Evolutionary conservation across 2,888 invertebrate genomes (phyloP).

Genomic region (Cryptocephalus primarius): DNA sequence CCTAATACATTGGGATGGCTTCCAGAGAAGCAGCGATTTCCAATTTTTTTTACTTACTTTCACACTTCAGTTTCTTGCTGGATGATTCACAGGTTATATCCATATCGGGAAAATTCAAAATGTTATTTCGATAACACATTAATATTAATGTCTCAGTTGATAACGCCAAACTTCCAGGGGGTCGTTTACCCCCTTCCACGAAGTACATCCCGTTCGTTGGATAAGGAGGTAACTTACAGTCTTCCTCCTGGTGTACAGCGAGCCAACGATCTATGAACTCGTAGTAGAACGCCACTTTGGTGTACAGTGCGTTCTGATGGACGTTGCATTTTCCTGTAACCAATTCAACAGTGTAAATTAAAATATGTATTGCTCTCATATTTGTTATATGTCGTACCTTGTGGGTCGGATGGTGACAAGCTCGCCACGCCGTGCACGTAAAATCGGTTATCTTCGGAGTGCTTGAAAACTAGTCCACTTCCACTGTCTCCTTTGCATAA

Average conservation of each 20-base stretch:
- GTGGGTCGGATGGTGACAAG: not conserved
- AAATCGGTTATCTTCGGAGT: conserved; percentile 10
- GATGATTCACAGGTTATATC: no score
- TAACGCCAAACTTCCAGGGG: no score
- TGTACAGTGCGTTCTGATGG: conserved; percentile 11
- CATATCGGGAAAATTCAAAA: no score
- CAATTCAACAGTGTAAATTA: no score
- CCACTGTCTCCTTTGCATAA: conserved; percentile 14
- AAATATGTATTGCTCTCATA: no score
- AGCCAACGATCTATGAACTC: conserved; percentile 9
- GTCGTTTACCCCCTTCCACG: not conserved
- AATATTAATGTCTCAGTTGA: no score
- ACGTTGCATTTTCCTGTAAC: conserved; percentile 5
- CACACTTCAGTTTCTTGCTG: no score
- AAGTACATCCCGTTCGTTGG: conserved; percentile 10
- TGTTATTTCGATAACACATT: no score
- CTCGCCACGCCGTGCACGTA: conserved; percentile 14
- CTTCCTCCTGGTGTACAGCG: conserved; percentile 8
- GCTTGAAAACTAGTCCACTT: conserved; percentile 10
- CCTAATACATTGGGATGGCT: no score
- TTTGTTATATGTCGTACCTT: no score
- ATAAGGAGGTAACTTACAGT: conserved; percentile 10
- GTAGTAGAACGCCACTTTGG: conserved; percentile 11
- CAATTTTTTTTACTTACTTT: no score
- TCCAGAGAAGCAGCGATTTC: no score